Base-by-base conservation (phyloP, 1,140 invertebrate genomes). In the Apis laboriosa region DNA sequence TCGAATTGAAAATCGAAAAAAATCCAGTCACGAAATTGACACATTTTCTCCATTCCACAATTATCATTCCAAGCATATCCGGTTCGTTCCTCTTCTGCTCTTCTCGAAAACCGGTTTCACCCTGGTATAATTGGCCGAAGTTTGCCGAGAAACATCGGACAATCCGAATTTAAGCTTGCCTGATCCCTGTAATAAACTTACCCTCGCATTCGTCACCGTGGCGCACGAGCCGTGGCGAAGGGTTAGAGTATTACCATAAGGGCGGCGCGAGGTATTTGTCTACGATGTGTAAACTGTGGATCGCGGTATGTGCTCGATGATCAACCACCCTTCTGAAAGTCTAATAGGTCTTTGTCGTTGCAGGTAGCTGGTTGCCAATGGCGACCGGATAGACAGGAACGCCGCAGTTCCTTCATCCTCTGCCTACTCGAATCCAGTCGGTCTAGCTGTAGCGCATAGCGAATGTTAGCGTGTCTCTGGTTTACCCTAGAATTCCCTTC, bases 321-420 rank as follows among this genome's bases (percentile, higher is more conserved):
- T 92, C 89, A 90, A 88, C 84, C 85, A 79, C 83, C 84, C 86
- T 87, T 89, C 86, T 89, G 89, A 91, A 91, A 92, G 90, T 92
- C 89, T 91, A 91, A 91, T 92, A 90, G 90, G 77, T 89, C 84
- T 76, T 90, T 83, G 80, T 70, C 75, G 76, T 51, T 64, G 79
- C 77, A 84, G 43, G 84, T 83, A 87, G 75, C 79, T 82, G 87
- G 90, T 90, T 92, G 89, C 90, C 85, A 85, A 77, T 89, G 90
- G 90, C 88, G 90, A 91, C 90, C 63, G 84, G 75, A 67, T 80
- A 84, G 89, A 86, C 74, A 83, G 70, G 80, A 87, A 84, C 21
- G 64, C 43, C 53, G 66, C 61, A 77, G 81, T 80, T 87, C 89
- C 86, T 68, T 66, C 80, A 56, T 76, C 55, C 43, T 67, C 71